Percentiles rank a stretch among this genome's conserved stretches.
Conservation (phyloP, 2,888 invertebrate genomes). For the Eupithecia tripunctaria region DNA sequence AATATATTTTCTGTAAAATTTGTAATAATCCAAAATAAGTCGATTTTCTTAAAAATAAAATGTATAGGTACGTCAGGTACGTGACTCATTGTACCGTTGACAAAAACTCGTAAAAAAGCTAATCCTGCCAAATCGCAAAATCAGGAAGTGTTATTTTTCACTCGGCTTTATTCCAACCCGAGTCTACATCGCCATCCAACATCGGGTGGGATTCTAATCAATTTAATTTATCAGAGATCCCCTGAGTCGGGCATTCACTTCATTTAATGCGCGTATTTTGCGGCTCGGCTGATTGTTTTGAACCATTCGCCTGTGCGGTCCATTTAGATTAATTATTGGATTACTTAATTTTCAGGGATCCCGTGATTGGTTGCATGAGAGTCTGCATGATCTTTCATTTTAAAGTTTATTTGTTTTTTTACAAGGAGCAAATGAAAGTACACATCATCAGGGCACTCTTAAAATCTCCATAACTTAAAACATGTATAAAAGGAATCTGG, state of each 20-base stretch:
- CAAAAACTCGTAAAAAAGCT: conserved; percentile 17
- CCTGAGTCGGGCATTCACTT: conserved; percentile 83
- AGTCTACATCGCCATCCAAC: conserved; percentile 73
- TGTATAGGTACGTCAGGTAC: too few relatives aligned
- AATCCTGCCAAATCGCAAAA: conserved; percentile 58
- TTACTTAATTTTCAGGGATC: conserved; percentile 82
- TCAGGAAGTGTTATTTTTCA: conserved; percentile 75
- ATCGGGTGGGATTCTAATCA: conserved; percentile 84
- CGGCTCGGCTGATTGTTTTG: conserved; percentile 84
- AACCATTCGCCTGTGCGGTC: conserved; percentile 84
- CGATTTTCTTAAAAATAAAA: neutral
- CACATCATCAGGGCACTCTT: neutral
- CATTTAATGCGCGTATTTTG: conserved; percentile 85
- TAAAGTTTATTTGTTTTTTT: neutral
- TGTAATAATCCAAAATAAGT: neutral
- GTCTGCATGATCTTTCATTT: conserved; percentile 29
- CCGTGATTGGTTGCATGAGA: conserved; percentile 55
- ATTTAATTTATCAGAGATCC: conserved; percentile 85
- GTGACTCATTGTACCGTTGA: conserved; percentile 8
- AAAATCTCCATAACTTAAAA: neutral
- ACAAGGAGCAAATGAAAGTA: neutral
- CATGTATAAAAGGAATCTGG: neutral
- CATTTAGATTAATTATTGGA: conserved; percentile 85
- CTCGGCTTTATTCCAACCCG: conserved; percentile 79
- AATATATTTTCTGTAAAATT: too few relatives aligned